Percentiles rank a stretch among this genome's conserved stretches.
Evolutionary conservation across 1,140 invertebrate genomes (phyloP).

Genomic region (Dendroctonus valens): DNA sequence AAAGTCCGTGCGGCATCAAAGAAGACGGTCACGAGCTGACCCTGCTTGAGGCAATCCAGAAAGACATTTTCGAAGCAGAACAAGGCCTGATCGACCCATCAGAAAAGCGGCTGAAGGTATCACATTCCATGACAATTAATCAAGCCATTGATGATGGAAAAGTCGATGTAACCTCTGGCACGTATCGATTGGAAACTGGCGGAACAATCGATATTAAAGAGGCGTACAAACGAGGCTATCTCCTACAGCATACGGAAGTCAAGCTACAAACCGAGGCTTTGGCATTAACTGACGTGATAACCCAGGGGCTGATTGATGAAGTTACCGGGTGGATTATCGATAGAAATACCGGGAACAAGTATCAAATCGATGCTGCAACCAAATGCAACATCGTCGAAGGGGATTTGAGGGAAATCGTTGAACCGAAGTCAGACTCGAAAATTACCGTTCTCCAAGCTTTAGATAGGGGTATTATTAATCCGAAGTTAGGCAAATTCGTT

Average conservation of each 20-base stretch:
- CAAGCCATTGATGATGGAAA: slow-evolving; percentile 77
- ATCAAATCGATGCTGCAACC: slow-evolving; percentile 76
- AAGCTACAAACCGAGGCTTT: slow-evolving; percentile 72
- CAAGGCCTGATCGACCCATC: slow-evolving; percentile 64
- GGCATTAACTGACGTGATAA: slow-evolving; percentile 77
- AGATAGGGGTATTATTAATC: slow-evolving; percentile 71
- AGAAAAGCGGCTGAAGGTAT: slow-evolving; percentile 79
- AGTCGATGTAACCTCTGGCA: slow-evolving; percentile 75
- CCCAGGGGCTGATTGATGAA: slow-evolving; percentile 75
- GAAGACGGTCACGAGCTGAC: slow-evolving; percentile 76
- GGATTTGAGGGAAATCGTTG: slow-evolving; percentile 75
- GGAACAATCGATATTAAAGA: slow-evolving; percentile 74
- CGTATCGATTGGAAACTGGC: slow-evolving; percentile 64
- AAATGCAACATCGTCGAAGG: slow-evolving; percentile 73
- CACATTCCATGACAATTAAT: slow-evolving; percentile 61
- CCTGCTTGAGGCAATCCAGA: slow-evolving; percentile 84
- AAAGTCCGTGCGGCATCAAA: slow-evolving; percentile 76
- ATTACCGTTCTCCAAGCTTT: slow-evolving; percentile 80
- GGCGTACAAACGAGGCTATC: slow-evolving; percentile 72
- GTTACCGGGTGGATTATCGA: slow-evolving; percentile 76
- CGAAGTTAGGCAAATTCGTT: slow-evolving; percentile 74
- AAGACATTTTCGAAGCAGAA: slow-evolving; percentile 83
- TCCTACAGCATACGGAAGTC: slow-evolving; percentile 68
- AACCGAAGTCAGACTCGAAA: slow-evolving; percentile 73
- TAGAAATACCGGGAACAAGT: slow-evolving; percentile 77